A percentile compares a stretch with the other conserved stretches of the same genome.
Evolutionary conservation across 2,113 vertebrate genomes (phyloP).

Genomic region (Mustelus asterias): DNA sequence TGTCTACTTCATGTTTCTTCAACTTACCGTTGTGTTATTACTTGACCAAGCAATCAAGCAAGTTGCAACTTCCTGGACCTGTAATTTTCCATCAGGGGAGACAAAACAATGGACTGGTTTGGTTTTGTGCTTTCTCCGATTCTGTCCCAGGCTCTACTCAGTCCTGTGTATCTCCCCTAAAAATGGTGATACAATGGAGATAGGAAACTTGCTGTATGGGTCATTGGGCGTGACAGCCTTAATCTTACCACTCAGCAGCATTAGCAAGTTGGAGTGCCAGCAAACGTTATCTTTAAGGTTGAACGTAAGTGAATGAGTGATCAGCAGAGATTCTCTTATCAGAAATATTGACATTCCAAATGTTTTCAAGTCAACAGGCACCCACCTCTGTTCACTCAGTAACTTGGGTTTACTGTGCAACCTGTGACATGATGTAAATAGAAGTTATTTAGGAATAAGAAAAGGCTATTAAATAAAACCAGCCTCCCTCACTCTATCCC

Average conservation of each 20-base stretch:
- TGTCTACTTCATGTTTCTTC: not conserved
- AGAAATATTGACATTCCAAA: not conserved
- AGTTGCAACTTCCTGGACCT: not conserved
- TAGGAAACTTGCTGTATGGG: not conserved
- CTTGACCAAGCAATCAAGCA: not conserved
- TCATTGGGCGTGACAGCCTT: not conserved
- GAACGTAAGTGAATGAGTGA: not conserved
- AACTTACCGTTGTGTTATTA: not conserved
- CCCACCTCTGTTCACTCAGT: not conserved
- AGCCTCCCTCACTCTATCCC: not conserved
- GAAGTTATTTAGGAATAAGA: not conserved
- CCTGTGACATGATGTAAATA: not conserved
- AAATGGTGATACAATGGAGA: not conserved
- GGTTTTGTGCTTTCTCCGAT: not conserved
- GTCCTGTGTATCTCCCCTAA: not conserved
- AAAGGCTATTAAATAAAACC: not conserved
- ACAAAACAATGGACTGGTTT: not conserved
- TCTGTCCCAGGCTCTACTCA: not conserved
- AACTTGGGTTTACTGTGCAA: not conserved
- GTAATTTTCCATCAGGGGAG: not conserved
- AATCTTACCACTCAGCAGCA: not conserved
- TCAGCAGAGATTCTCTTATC: not conserved
- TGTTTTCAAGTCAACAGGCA: not conserved
- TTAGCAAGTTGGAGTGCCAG: not conserved
- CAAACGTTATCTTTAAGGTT: not conserved